These are phyloP conservation scores for Cryptosula pallasiana DNA, from an alignment of 2,888 invertebrate species.

Conservation along the genomic window DNA sequence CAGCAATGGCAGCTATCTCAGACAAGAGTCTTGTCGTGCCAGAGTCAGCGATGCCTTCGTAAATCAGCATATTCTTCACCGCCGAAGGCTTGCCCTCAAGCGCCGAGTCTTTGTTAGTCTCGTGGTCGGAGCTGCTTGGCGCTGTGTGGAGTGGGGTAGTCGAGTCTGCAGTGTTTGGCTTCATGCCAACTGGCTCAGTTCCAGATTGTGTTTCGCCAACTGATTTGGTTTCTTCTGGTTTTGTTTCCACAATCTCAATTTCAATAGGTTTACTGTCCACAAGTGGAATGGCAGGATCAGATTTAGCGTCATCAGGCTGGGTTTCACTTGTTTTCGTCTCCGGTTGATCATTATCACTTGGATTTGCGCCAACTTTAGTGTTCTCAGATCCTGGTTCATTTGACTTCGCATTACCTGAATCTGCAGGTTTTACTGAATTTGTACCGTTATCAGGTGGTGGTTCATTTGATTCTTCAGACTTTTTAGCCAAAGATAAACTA, in stretches of 20 bases:
- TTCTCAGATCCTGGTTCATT: too few species aligned
- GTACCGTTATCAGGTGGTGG: background rate
- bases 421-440: too few species aligned
- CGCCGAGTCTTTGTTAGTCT: background rate
- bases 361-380: background rate
- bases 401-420: too few species aligned
- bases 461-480: too few species aligned
- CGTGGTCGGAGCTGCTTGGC: background rate
- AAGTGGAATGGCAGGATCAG: too few species aligned
- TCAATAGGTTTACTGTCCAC: too few species aligned
- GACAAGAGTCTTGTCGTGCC: slow-evolving; percentile 4
- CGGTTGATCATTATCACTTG: background rate
- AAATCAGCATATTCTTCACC: slow-evolving; percentile 11
- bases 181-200: background rate
- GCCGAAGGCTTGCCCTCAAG: background rate
- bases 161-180: background rate
- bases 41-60: slow-evolving; percentile 12
- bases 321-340: background rate
- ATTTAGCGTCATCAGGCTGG: background rate
- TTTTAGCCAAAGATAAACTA: too few species aligned
- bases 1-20: slow-evolving; percentile 16
- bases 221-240: background rate
- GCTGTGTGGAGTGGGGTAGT: background rate
- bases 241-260: too few species aligned
- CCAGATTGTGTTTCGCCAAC: background rate